phyloP scores from a whole-genome alignment of 2,888 invertebrate genomes.

The Nymphalis c-album region DNA sequence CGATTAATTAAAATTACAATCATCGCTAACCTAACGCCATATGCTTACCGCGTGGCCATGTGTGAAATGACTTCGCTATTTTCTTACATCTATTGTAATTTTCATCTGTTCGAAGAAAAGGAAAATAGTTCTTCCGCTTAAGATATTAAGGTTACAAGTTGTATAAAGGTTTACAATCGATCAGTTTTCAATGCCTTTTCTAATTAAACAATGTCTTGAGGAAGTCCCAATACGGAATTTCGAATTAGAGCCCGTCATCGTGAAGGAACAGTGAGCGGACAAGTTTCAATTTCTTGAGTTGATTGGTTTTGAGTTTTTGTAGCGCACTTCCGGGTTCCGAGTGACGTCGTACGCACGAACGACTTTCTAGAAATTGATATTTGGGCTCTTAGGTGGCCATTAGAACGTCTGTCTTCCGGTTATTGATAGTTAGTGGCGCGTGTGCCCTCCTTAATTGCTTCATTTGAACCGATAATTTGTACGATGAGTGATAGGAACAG shows the following conservation, averaged over 20 bases:
- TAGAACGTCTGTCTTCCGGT: slow-evolving; percentile 78
- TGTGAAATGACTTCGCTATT: slow-evolving; percentile 60
- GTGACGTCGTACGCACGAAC: slow-evolving; percentile 67
- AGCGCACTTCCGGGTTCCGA: slow-evolving; percentile 74
- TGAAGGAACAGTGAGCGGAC: slow-evolving; percentile 59
- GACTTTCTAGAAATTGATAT: slow-evolving; percentile 77
- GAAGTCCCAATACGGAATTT: slow-evolving; percentile 58
- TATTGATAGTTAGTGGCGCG: slow-evolving; percentile 64
- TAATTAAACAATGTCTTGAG: slow-evolving; percentile 68
- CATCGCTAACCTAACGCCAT: slow-evolving; percentile 46
- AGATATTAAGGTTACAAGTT: slow-evolving; percentile 7
- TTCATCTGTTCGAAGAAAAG: slow-evolving; percentile 2
- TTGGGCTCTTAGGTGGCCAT: slow-evolving; percentile 75
- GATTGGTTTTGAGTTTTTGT: slow-evolving; percentile 73
- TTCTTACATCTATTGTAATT: slow-evolving; percentile 36
- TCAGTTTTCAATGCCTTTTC: slow-evolving; percentile 57
- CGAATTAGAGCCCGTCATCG: slow-evolving; percentile 55
- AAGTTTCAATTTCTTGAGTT: slow-evolving; percentile 69
- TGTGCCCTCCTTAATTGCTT: slow-evolving; percentile 71
- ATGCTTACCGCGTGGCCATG: slow-evolving; percentile 48
- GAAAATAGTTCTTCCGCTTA: slow-evolving; percentile 12
- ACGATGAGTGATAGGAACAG: slow-evolving; percentile 45
- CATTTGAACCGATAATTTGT: slow-evolving; percentile 72
- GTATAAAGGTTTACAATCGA: slow-evolving; percentile 42
- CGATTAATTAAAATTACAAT: slow-evolving; percentile 44